These are phyloP conservation scores for Orius insidiosus DNA, from an alignment of 1,140 invertebrate species.

Conservation along the genomic window DNA sequence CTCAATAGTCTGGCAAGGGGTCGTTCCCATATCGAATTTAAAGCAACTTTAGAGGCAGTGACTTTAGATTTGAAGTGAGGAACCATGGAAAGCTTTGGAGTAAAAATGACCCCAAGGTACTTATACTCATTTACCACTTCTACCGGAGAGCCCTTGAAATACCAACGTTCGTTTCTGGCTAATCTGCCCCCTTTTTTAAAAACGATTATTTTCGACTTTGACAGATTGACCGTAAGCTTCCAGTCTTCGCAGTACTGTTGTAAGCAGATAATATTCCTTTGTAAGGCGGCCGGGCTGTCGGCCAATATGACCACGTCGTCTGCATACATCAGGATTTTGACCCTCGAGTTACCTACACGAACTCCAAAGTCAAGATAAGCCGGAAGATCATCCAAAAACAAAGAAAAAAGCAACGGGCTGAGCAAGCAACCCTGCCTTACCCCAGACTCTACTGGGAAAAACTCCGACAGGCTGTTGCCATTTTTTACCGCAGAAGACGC, in stretches of 20 bases:
- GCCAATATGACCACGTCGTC: constrained; percentile 17
- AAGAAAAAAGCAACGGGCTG: constrained; percentile 16
- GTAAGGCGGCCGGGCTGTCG: constrained; percentile 3
- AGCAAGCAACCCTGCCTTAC: constrained; percentile 16
- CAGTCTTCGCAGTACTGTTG: constrained; percentile 15
- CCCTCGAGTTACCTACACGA: constrained; percentile 2
- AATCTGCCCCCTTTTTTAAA: constrained; percentile 17
- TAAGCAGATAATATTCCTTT: constrained; percentile 10
- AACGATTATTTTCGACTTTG: constrained; percentile 20
- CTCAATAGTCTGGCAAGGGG: no score
- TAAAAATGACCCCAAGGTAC: no score
- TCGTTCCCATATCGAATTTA: no score
- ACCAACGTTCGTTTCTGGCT: background rate
- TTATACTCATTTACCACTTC: no score
- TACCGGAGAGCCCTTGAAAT: background rate
- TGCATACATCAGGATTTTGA: constrained; percentile 13
- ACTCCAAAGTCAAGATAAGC: constrained; percentile 10
- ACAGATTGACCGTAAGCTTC: constrained; percentile 15
- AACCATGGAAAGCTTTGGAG: no score
- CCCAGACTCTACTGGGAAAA: constrained; percentile 13
- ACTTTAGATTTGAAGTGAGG: no score
- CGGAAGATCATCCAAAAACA: constrained; percentile 17
- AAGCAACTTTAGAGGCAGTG: no score
- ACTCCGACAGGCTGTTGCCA: constrained; percentile 7
- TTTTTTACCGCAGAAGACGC: no score